A percentile compares a stretch with the other conserved stretches of the same genome.
phyloP scores from a whole-genome alignment of 2,797 vertebrate species.

The Gymnothorax reevesii region DNA sequence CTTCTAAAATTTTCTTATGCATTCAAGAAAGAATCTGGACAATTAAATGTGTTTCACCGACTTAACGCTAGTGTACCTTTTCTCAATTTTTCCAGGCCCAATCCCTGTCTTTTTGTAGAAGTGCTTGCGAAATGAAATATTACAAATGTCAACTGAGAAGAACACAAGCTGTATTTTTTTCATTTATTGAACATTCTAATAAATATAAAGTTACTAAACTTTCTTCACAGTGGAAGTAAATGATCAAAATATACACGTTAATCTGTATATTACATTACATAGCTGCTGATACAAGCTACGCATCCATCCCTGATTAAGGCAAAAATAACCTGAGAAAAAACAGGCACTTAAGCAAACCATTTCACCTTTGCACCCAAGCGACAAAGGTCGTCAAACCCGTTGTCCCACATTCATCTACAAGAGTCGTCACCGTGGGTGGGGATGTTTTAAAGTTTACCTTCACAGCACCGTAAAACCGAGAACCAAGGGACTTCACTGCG shows the following conservation, averaged over 20 bases:
- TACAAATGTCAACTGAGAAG: background rate
- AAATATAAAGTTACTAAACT: constrained; percentile 19
- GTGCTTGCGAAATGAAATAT: background rate
- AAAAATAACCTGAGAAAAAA: constrained; percentile 21
- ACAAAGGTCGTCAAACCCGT: background rate
- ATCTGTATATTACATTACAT: constrained; percentile 19
- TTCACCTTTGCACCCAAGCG: background rate
- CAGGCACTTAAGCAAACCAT: background rate
- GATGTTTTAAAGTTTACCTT: background rate
- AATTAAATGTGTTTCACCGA: background rate
- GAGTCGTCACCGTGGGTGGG: background rate
- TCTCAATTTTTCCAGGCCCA: background rate
- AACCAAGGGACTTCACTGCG: constrained; percentile 9
- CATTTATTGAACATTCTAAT: constrained; percentile 27
- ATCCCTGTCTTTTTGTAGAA: background rate
- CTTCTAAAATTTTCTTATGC: background rate
- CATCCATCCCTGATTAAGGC: constrained; percentile 11
- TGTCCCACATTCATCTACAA: background rate
- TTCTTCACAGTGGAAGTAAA: constrained; percentile 26
- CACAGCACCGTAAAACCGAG: background rate
- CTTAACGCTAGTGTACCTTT: background rate
- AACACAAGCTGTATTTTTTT: background rate
- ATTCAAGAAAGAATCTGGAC: background rate
- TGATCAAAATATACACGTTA: constrained; percentile 4
- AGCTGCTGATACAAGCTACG: background rate